A percentile compares a stretch with the other conserved stretches of the same genome.
Evolutionary conservation across 2,797 vertebrate species (phyloP).

Genomic region (Rachycentron canadum): DNA sequence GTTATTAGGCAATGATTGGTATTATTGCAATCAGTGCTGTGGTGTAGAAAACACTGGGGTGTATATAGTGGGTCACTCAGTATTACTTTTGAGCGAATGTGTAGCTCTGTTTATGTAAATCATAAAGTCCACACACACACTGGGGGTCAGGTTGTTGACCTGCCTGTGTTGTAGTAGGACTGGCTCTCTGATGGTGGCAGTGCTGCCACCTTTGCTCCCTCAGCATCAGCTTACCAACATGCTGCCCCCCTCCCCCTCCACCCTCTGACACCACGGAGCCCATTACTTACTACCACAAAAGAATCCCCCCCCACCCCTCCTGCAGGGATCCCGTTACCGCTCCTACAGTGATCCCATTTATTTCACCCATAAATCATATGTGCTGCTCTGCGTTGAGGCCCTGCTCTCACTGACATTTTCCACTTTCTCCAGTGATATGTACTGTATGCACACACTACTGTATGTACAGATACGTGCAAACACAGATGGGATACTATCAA

Average conservation of each 20-base stretch:
- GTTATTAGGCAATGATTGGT: background rate
- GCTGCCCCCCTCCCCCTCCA: background rate
- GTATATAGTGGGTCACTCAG: background rate
- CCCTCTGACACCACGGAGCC: slow-evolving; percentile 40
- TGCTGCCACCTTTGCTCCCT: slow-evolving; percentile 58
- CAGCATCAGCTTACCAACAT: slow-evolving; percentile 72
- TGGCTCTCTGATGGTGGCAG: slow-evolving; percentile 62
- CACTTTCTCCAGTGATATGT: slow-evolving; percentile 44
- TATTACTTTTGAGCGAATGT: background rate
- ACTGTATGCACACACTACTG: background rate
- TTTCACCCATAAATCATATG: slow-evolving; percentile 76
- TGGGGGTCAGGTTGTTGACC: slow-evolving; percentile 24
- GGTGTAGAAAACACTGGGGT: no score
- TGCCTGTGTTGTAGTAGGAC: slow-evolving; percentile 45
- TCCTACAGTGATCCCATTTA: slow-evolving; percentile 73
- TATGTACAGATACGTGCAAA: slow-evolving; percentile 10
- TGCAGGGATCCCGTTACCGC: slow-evolving; percentile 68
- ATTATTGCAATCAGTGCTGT: background rate
- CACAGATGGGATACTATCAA: slow-evolving; percentile 1
- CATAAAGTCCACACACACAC: slow-evolving; percentile 15
- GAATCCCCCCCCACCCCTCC: slow-evolving; percentile 19
- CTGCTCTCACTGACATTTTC: slow-evolving; percentile 59
- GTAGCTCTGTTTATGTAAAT: slow-evolving; percentile 6
- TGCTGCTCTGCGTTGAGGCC: slow-evolving; percentile 42
- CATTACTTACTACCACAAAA: slow-evolving; percentile 66